Percentiles rank a stretch among this genome's conserved stretches.
phyloP scores from a whole-genome alignment of 2,113 vertebrate genomes.

The Taurulus bubalis region DNA sequence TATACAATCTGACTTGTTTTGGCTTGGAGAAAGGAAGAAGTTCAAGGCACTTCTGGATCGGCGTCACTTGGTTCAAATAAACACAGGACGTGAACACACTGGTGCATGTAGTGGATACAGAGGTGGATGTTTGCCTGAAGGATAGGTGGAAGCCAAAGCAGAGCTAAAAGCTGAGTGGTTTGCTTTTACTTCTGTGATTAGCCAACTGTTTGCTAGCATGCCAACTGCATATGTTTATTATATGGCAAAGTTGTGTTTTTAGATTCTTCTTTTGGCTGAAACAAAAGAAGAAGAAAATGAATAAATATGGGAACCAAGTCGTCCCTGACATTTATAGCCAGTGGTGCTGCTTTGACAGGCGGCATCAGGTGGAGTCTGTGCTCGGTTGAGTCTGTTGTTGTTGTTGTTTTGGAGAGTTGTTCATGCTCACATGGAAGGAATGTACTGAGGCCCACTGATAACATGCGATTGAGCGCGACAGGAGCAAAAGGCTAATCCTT shows the following conservation, averaged over 20 bases:
- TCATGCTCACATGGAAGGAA: neutral
- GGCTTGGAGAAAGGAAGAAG: no score
- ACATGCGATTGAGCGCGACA: conserved; percentile 18
- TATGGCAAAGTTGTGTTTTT: neutral
- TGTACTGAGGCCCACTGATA: conserved; percentile 1
- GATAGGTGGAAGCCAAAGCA: neutral
- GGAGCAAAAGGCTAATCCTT: conserved; percentile 29
- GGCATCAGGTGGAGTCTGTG: neutral
- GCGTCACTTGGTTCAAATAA: no score
- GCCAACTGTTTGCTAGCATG: neutral
- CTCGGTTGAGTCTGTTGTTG: neutral
- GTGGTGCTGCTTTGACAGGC: neutral
- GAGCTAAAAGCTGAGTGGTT: neutral
- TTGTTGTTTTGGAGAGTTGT: neutral
- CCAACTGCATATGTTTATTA: neutral
- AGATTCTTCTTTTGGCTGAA: neutral
- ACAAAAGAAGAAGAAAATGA: neutral
- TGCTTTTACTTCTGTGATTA: neutral
- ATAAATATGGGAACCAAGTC: neutral
- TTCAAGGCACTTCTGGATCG: no score
- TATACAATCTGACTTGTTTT: no score
- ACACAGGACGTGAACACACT: neutral
- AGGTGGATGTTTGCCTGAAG: neutral
- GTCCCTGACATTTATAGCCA: neutral
- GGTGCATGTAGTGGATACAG: neutral